Evolutionary conservation across 2,113 vertebrate species (phyloP).

Genomic region (Anas platyrhynchos): DNA sequence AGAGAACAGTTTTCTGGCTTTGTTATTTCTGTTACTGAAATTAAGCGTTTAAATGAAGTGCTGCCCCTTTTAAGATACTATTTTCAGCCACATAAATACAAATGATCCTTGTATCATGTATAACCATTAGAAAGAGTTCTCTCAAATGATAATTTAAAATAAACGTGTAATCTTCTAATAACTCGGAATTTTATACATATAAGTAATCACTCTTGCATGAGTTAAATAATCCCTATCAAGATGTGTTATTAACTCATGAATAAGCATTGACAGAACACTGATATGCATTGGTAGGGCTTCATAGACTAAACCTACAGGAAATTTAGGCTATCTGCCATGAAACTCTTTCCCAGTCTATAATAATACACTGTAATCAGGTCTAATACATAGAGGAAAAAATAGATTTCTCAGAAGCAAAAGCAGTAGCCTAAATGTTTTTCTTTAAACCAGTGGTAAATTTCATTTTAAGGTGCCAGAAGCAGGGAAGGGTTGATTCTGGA

Average conservation of each 20-base stretch:
- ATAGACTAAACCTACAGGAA: not conserved
- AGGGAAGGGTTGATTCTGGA: not conserved
- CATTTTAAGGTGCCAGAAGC: not conserved
- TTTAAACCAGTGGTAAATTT: not conserved
- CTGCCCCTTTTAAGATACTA: not conserved
- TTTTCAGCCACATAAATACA: slow-evolving; percentile 50
- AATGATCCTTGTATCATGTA: not conserved
- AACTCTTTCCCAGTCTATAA: not conserved
- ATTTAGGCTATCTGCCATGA: not conserved
- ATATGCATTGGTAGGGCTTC: not conserved
- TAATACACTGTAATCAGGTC: not conserved
- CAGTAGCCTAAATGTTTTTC: not conserved
- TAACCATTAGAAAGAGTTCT: not conserved
- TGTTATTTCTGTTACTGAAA: not conserved
- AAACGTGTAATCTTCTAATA: not conserved
- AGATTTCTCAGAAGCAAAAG: not conserved
- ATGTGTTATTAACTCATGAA: not conserved
- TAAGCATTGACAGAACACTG: not conserved
- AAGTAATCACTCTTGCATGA: not conserved
- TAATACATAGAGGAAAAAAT: not conserved
- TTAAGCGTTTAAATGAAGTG: not conserved
- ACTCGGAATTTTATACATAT: not conserved
- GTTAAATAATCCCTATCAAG: not conserved
- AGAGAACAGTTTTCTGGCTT: not conserved
- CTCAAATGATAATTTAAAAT: not conserved